Conservation (phyloP, 2,888 invertebrate species). For the Dicycla oo region DNA sequence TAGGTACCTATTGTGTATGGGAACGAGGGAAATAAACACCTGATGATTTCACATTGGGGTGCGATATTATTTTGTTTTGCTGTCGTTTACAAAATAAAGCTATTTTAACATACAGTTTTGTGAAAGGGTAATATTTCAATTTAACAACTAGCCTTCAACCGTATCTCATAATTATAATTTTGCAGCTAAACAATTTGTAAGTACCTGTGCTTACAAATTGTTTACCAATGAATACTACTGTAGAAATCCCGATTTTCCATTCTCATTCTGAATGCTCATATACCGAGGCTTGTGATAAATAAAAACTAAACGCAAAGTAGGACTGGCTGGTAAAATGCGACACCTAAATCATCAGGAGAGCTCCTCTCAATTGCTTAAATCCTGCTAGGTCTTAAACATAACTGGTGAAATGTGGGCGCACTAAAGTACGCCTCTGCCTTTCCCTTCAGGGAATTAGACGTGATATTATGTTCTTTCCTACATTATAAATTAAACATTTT, state of each 20-base stretch:
- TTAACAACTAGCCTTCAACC: too few species aligned
- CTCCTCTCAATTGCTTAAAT: background rate
- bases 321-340: background rate
- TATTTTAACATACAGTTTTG: background rate
- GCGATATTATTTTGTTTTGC: conserved; percentile 10
- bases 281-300: background rate
- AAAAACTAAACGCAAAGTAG: background rate
- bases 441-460: background rate
- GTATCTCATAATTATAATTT: background rate
- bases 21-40: background rate
- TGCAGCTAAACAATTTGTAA: background rate
- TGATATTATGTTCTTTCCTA: background rate
- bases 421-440: too few species aligned
- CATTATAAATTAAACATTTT: background rate
- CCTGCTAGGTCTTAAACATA: background rate
- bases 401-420: background rate
- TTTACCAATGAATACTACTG: too few species aligned
- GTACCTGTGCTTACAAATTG: too few species aligned
- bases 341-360: background rate
- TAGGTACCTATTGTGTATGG: background rate
- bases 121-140: background rate
- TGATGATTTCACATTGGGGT: conserved; percentile 27
- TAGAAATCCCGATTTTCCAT: too few species aligned
- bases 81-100: background rate
- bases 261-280: background rate